These are phyloP conservation scores for Eriocheir sinensis DNA, from an alignment of 1,140 invertebrate genomes.

Conservation along the genomic window DNA sequence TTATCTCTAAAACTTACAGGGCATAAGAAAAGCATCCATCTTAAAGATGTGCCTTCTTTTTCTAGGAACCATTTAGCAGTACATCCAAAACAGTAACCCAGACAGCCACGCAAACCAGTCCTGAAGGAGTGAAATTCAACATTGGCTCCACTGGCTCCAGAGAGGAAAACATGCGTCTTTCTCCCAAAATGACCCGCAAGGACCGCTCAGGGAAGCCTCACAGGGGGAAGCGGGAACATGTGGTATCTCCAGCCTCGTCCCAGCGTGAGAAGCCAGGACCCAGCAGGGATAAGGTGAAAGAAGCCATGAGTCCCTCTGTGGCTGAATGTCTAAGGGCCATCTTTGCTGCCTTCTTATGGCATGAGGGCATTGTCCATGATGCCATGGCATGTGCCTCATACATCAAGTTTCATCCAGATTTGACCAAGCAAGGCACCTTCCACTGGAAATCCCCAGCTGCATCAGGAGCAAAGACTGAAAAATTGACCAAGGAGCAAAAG, in stretches of 20 bases:
- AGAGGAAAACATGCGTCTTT: slow-evolving; percentile 84
- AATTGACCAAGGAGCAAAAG: slow-evolving; percentile 80
- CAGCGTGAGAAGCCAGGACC: slow-evolving; percentile 72
- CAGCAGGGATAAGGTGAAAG: slow-evolving; percentile 85
- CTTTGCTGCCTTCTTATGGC: slow-evolving; percentile 98
- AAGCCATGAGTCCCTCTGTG: slow-evolving; percentile 94
- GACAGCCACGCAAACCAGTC: slow-evolving; percentile 90
- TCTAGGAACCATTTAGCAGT: slow-evolving; percentile 76
- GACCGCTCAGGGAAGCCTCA: slow-evolving; percentile 83
- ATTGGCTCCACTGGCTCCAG: slow-evolving; percentile 83
- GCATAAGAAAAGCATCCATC: too few relatives aligned
- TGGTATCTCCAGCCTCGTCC: slow-evolving; percentile 84
- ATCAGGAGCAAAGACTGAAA: slow-evolving; percentile 78
- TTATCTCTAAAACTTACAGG: too few relatives aligned
- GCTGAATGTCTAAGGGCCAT: slow-evolving; percentile 95
- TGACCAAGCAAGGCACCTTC: slow-evolving; percentile 76
- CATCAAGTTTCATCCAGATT: slow-evolving; percentile 95
- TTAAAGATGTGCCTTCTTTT: slow-evolving; percentile 46
- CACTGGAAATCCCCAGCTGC: slow-evolving; percentile 79
- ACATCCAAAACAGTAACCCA: slow-evolving; percentile 84
- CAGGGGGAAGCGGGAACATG: slow-evolving; percentile 85
- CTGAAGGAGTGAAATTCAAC: slow-evolving; percentile 85
- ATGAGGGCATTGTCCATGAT: slow-evolving; percentile 98
- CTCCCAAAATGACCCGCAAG: slow-evolving; percentile 86
- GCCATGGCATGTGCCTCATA: slow-evolving; percentile 98